Conservation (phyloP, 1,140 invertebrate genomes). For the Parapsyche elsis region DNA sequence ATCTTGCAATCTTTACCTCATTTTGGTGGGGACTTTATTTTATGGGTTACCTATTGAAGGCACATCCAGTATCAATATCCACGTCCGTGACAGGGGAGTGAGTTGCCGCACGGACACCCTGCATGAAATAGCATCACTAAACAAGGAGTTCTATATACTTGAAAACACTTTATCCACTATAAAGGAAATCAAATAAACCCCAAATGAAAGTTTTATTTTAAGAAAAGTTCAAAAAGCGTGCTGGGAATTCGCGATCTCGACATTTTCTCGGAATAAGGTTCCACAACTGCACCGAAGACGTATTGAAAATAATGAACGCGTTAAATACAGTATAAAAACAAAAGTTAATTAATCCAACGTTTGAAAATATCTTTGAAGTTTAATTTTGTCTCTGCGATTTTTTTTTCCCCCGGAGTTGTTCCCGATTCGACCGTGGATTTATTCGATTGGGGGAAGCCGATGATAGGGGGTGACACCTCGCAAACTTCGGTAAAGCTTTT, state of each 20-base stretch:
- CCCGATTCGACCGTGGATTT: constrained; percentile 32
- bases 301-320: too few species aligned
- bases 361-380: too few species aligned
- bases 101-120: constrained; percentile 4
- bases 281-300: too few species aligned
- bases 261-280: too few species aligned
- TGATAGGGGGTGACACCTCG: constrained; percentile 52
- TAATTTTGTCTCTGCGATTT: too few species aligned
- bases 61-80: constrained; percentile 45
- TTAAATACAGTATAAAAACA: too few species aligned
- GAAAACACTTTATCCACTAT: background rate
- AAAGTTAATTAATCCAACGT: too few species aligned
- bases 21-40: constrained; percentile 40
- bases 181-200: background rate
- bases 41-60: constrained; percentile 44
- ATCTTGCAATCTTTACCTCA: constrained; percentile 44
- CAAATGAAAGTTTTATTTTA: too few species aligned
- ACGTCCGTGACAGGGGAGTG: constrained; percentile 27
- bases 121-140: background rate
- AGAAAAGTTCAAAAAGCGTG: too few species aligned
- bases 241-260: too few species aligned
- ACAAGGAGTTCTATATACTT: constrained; percentile 1
- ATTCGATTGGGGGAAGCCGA: constrained; percentile 46
- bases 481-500: constrained; percentile 44
- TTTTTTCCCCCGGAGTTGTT: background rate